Evolutionary conservation across 1,140 invertebrate genomes (phyloP), one percentile per base, ranked within the genome.

Genomic region (Drosophila nannoptera): DNA sequence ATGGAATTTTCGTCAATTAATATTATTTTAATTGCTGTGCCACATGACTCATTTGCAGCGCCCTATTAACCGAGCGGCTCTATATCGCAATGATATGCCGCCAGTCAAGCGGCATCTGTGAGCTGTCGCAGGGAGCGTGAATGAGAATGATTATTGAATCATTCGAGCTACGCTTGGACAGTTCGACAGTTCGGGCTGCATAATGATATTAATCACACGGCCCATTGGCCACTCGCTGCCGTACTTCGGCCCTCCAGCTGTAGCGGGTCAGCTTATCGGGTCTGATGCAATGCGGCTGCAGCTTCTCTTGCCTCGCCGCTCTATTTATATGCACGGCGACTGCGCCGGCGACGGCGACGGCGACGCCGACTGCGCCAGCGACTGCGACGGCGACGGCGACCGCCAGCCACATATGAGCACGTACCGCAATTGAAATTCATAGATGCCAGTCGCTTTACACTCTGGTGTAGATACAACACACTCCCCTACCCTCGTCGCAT

Each of bases 401-500:
- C 49, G 76, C 73, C 76, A 75, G 66, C 69, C 70, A 63, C 73
- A 66, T 77, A 84, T 81, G 82, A 69, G 70, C 80, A 84, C 80
- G 80, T 84, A 81, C 73, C 69, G 43, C 71, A 86, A 86, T 86
- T 84, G 73, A 86, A 84, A 84, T 84, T 84, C 81, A 84, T 86
- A 81, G 77, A 75, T 80, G 81, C 61, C 66, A 64, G 75, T 75
- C 71, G 31, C 36, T 66, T 50, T 33, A 22, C 52, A 50, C 42
- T 14, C 40, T 14, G 40, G 31, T 35, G 22, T 36, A 52, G 49
- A 52, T 43, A 65, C 8, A 58, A 65, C 8, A 58, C 52, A 64
- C 52, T 56, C 43, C 62, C 12, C 14, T 62, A 68, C 53, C 48
- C 62, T 59, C 54, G 64, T 74, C 36, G 52, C 59, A 38, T 54